A percentile compares a stretch with the other conserved stretches of the same genome.
phyloP scores from a whole-genome alignment of 2,797 vertebrate species.

The Adrianichthys oophorus region DNA sequence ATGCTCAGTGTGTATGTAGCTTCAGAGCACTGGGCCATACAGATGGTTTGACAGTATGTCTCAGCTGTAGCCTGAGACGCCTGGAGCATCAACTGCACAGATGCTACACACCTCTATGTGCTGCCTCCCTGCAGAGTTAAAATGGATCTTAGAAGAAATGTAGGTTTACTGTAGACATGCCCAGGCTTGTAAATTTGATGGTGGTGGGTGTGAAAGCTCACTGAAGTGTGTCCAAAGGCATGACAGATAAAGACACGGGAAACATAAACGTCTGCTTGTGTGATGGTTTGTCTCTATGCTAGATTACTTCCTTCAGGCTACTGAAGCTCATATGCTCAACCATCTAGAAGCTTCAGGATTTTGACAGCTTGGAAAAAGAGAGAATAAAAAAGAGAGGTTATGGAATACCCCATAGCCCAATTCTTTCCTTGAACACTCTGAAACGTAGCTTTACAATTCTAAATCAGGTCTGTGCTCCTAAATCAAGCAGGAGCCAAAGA shows the following conservation, averaged over 20 bases:
- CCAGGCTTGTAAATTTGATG: slow-evolving; percentile 16
- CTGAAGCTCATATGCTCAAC: slow-evolving; percentile 52
- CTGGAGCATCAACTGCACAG: slow-evolving; percentile 39
- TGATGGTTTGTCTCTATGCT: slow-evolving; percentile 21
- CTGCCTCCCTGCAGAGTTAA: slow-evolving; percentile 29
- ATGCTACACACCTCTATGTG: slow-evolving; percentile 24
- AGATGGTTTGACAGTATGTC: slow-evolving; percentile 20
- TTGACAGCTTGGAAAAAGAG: slow-evolving; percentile 28
- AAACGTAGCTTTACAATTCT: slow-evolving; percentile 80
- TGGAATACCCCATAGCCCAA: slow-evolving; percentile 60
- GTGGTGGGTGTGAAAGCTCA: slow-evolving; percentile 11
- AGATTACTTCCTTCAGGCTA: slow-evolving; percentile 9
- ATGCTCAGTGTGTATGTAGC: too few relatives aligned
- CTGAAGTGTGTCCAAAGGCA: slow-evolving; percentile 16
- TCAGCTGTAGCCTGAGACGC: slow-evolving; percentile 27
- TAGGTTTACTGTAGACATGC: slow-evolving; percentile 8
- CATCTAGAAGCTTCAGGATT: too few relatives aligned
- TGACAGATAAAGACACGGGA: slow-evolving; percentile 17
- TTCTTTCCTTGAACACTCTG: slow-evolving; percentile 75
- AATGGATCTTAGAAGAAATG: slow-evolving; percentile 1
- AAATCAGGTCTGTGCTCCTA: slow-evolving; percentile 74
- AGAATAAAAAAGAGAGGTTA: slow-evolving; percentile 3
- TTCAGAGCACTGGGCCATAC: background rate
- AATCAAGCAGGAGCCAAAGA: slow-evolving; percentile 38
- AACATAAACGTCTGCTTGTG: slow-evolving; percentile 4